These are phyloP conservation scores for Pseudachorutes palmiensis DNA, from an alignment of 1,140 invertebrate species.

Conservation along the genomic window DNA sequence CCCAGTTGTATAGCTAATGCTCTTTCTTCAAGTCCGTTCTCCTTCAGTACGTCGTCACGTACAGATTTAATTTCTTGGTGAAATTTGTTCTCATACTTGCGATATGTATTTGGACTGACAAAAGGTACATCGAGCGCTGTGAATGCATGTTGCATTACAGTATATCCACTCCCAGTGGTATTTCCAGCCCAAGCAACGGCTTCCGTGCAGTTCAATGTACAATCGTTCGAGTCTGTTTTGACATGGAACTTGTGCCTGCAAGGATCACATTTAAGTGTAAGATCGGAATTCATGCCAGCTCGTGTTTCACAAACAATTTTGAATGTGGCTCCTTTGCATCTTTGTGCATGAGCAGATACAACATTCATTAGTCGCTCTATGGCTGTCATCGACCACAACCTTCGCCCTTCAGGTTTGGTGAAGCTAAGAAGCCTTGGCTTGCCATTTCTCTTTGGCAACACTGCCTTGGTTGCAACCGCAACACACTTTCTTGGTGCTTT, in stretches of 20 bases:
- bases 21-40: conserved; percentile 28
- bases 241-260: background rate
- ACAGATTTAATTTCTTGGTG: background rate
- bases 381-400: background rate
- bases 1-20: conserved; percentile 17
- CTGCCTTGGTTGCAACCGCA: too few relatives aligned
- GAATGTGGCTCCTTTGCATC: background rate
- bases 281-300: background rate
- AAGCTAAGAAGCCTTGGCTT: too few relatives aligned
- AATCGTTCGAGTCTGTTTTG: background rate
- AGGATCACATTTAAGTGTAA: background rate
- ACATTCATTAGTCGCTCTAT: background rate
- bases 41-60: background rate
- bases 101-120: background rate
- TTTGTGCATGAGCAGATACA: background rate
- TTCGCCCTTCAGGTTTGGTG: too few relatives aligned
- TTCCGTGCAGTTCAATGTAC: background rate
- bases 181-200: conserved; percentile 11
- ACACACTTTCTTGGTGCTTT: too few relatives aligned
- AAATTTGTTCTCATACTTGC: background rate
- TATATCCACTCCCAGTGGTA: background rate
- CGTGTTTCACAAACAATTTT: background rate
- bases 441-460: too few relatives aligned
- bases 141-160: background rate
- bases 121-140: conserved; percentile 15